Percentiles rank a stretch among this genome's conserved stretches.
phyloP scores from a whole-genome alignment of 2,113 vertebrate species.

The Gallinago jamesoni region DNA sequence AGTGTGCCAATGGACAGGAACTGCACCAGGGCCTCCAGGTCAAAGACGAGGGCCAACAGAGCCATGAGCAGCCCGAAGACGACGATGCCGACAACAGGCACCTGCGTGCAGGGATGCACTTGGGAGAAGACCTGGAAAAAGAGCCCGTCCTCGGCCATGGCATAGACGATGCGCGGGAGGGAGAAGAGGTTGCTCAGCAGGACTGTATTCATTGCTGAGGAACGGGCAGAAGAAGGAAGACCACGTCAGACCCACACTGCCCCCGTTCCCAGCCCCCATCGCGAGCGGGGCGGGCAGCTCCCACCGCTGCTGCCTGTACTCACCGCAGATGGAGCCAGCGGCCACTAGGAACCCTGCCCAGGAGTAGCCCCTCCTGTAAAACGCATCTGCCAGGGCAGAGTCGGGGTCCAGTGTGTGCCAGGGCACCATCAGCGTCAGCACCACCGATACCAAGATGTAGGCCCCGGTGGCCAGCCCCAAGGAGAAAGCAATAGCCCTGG shows the following conservation, averaged over 20 bases:
- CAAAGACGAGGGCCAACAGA: conserved; percentile 86
- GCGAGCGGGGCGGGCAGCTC: fast-evolving
- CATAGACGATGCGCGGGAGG: conserved; percentile 91
- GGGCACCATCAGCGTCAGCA: conserved; percentile 93
- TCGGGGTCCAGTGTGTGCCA: conserved; percentile 91
- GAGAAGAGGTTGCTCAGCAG: conserved; percentile 95
- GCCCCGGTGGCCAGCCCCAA: conserved; percentile 83
- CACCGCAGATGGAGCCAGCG: conserved; percentile 92
- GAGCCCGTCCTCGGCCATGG: conserved; percentile 93
- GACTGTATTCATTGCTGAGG: conserved; percentile 93
- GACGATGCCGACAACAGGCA: conserved; percentile 87
- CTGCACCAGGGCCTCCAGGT: conserved; percentile 94
- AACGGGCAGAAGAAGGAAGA: neutral
- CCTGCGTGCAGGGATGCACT: conserved; percentile 90
- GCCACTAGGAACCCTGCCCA: conserved; percentile 95
- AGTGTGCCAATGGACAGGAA: conserved; percentile 94
- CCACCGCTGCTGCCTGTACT: conserved; percentile 31
- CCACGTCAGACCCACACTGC: neutral
- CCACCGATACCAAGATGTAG: conserved; percentile 90
- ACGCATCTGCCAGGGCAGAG: conserved; percentile 90
- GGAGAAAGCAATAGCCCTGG: conserved; percentile 88
- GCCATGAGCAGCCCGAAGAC: conserved; percentile 91
- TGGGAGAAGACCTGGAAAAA: conserved; percentile 90
- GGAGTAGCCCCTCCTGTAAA: conserved; percentile 90
- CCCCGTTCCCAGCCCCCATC: neutral